Evolutionary conservation across 2,888 invertebrate genomes (phyloP).

Genomic region (Chesias legatella): DNA sequence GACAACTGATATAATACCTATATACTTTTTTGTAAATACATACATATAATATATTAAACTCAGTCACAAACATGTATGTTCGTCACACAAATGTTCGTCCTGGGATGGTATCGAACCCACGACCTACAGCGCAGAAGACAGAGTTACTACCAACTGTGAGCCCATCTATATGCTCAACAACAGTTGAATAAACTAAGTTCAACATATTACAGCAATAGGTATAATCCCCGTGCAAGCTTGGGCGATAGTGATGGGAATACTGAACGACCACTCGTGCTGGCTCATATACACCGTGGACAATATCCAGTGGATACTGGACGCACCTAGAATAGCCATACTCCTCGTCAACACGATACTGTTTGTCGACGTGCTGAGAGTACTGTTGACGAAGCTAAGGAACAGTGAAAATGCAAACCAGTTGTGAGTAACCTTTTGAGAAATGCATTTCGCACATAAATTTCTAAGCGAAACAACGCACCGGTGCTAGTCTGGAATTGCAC

Average conservation of each 20-base stretch:
- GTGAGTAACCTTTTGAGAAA: constrained; percentile 51
- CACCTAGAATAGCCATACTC: constrained; percentile 79
- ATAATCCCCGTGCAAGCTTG: constrained; percentile 77
- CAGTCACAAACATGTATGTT: too few species aligned
- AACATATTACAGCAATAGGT: constrained; percentile 57
- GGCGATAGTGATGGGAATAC: constrained; percentile 71
- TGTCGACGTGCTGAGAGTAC: constrained; percentile 82
- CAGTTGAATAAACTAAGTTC: neutral
- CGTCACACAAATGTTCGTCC: too few species aligned
- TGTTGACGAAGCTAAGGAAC: constrained; percentile 82
- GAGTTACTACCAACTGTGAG: too few species aligned
- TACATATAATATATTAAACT: too few species aligned
- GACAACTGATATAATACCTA: too few species aligned
- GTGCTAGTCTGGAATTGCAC: too few species aligned
- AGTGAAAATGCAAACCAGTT: constrained; percentile 71
- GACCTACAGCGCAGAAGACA: too few species aligned
- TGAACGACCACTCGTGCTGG: constrained; percentile 82
- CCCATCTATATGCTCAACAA: neutral
- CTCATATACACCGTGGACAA: constrained; percentile 74
- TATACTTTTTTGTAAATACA: too few species aligned
- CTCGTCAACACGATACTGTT: constrained; percentile 81
- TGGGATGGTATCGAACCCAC: too few species aligned
- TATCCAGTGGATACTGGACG: constrained; percentile 82
- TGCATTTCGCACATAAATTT: too few species aligned
- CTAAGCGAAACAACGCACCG: too few species aligned